Evolutionary conservation across 2,888 invertebrate species (phyloP).

Genomic region (Lomographa bimaculata): DNA sequence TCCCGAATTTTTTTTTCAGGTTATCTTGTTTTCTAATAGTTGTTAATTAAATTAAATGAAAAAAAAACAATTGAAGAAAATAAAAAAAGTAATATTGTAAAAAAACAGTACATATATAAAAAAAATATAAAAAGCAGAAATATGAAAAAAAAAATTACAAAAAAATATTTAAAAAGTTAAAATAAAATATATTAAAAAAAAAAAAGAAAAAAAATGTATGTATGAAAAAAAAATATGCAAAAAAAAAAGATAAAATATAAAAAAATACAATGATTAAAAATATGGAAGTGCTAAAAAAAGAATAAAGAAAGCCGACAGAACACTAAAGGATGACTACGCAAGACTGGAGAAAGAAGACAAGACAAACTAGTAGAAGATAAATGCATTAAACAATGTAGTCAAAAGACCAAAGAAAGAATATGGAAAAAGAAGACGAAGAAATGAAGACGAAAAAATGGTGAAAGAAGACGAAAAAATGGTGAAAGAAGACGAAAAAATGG

Average conservation of each 20-base stretch:
- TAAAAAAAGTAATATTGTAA: background rate
- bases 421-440: slow-evolving; percentile 5
- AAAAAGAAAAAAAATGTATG: background rate
- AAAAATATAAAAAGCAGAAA: background rate
- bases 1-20: no score
- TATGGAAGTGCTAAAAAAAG: no score
- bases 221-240: slow-evolving; percentile 4
- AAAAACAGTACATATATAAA: background rate
- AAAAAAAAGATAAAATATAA: no score
- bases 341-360: no score
- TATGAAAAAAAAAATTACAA: background rate
- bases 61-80: background rate
- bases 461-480: background rate
- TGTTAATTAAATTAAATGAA: background rate
- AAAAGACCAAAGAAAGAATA: slow-evolving; percentile 7
- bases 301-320: no score
- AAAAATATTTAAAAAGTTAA: slow-evolving; percentile 3
- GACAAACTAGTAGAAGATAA: no score
- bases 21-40: no score
- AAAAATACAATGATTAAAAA: no score
- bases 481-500: slow-evolving; percentile 2
- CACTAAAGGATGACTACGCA: no score
- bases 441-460: slow-evolving; percentile 1
- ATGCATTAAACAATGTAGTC: no score
- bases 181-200: slow-evolving; percentile 2